A percentile compares a stretch with the other conserved stretches of the same genome.
phyloP scores from a whole-genome alignment of 2,797 vertebrate genomes.

The Micropoecilia bifurca region DNA sequence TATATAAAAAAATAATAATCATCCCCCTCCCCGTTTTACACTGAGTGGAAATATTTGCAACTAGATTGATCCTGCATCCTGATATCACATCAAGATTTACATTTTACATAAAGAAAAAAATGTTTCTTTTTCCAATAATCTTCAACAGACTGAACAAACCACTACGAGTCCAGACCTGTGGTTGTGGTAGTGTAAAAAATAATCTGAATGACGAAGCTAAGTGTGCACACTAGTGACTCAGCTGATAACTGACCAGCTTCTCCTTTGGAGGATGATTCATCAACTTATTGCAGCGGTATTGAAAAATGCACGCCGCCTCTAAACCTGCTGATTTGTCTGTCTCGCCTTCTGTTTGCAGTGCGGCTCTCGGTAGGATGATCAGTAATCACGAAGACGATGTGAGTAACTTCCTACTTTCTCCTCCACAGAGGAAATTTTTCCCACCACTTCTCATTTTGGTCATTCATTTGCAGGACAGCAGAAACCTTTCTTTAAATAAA shows the following conservation, averaged over 20 bases:
- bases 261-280: conserved; percentile 37
- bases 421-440: neutral
- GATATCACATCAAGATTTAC: neutral
- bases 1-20: too few species aligned
- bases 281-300: conserved; percentile 11
- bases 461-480: neutral
- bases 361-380: conserved; percentile 85
- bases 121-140: neutral
- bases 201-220: neutral
- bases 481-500: neutral
- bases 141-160: neutral
- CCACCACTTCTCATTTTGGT: conserved; percentile 1
- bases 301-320: neutral
- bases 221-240: conserved; percentile 16
- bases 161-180: neutral
- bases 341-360: conserved; percentile 58
- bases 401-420: conserved; percentile 54
- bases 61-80: neutral
- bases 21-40: too few species aligned
- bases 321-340: neutral
- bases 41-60: neutral
- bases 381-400: conserved; percentile 88
- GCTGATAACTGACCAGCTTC: conserved; percentile 19
- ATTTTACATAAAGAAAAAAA: neutral
- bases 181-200: neutral